These are phyloP conservation scores for Trachelipus rathkii DNA, from an alignment of 1,140 invertebrate species.

Conservation along the genomic window DNA sequence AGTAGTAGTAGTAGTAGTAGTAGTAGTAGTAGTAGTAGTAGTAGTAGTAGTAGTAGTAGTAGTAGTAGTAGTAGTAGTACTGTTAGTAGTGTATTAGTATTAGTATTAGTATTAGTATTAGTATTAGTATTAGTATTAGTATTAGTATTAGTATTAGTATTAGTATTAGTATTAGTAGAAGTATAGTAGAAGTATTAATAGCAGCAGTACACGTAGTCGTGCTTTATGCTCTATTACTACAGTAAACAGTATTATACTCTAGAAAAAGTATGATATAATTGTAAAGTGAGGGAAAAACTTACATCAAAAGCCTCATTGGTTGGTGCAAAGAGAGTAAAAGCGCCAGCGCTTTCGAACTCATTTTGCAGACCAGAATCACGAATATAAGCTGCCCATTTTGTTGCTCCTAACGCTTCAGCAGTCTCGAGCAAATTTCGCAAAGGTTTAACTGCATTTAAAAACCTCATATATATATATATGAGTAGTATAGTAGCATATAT, in stretches of 20 bases:
- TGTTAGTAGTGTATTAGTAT: no score
- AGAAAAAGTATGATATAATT: no score
- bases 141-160: no score
- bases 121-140: no score
- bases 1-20: not conserved
- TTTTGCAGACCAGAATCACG: conserved; percentile 51
- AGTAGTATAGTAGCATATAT: not conserved
- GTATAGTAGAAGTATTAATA: conserved; percentile 12
- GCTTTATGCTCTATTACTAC: no score
- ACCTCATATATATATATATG: conserved; percentile 11
- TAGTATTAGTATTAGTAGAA: no score
- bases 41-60: not conserved
- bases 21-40: not conserved
- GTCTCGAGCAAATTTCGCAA: conserved; percentile 55
- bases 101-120: no score
- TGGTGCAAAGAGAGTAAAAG: conserved; percentile 57
- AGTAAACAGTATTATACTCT: no score
- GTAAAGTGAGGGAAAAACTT: conserved; percentile 19
- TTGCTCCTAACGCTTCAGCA: conserved; percentile 53
- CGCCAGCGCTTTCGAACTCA: conserved; percentile 48
- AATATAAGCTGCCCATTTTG: conserved; percentile 52
- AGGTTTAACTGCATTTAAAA: conserved; percentile 52
- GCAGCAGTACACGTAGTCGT: not conserved
- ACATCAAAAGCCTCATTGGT: conserved; percentile 57
- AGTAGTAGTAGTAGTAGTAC: conserved; percentile 12